Conservation (phyloP, 2,797 vertebrate species). For the Simalia tracyae region DNA sequence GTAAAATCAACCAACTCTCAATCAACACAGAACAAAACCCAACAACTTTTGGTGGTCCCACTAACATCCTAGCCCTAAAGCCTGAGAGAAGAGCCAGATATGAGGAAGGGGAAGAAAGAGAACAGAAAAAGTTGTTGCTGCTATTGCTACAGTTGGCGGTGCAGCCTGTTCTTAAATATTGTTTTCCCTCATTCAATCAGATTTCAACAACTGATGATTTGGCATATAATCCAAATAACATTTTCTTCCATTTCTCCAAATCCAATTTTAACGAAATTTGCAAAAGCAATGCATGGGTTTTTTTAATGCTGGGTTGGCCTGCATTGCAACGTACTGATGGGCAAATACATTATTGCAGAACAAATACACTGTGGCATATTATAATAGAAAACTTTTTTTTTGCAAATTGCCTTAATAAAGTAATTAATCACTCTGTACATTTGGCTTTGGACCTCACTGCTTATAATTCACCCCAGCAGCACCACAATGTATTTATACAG, state of each 20-base stretch:
- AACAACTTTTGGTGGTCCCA: background rate
- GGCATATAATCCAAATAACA: background rate
- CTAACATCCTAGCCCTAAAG: background rate
- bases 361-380: background rate
- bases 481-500: background rate
- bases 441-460: background rate
- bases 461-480: background rate
- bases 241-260: background rate
- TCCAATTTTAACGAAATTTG: background rate
- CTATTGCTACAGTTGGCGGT: background rate
- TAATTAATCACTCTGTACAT: background rate
- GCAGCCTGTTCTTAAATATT: background rate
- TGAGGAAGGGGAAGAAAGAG: background rate
- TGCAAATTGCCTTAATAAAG: background rate
- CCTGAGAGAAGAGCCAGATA: background rate
- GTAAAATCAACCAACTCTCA: background rate
- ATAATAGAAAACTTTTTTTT: background rate
- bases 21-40: background rate
- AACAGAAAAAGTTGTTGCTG: background rate
- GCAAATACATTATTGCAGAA: background rate
- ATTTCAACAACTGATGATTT: background rate
- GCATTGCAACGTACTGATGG: background rate
- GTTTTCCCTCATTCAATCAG: background rate
- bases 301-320: background rate
- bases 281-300: background rate